phyloP scores from a whole-genome alignment of 2,797 vertebrate species.

The Manis crassicaudata region DNA sequence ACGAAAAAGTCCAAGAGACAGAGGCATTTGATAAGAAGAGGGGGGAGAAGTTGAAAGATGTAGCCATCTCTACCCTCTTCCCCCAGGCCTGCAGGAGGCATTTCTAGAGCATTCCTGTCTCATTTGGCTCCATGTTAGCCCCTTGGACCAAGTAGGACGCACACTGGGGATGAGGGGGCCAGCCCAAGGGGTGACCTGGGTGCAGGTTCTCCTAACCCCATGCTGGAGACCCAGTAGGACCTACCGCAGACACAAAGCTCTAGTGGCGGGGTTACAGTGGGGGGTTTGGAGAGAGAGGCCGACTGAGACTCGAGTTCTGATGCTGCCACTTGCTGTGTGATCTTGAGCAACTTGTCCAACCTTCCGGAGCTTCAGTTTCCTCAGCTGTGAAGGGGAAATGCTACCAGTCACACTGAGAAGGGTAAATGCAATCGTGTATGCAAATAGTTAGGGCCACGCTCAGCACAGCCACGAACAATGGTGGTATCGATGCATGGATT shows the following conservation, averaged over 20 bases:
- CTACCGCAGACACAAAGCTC: fast-evolving
- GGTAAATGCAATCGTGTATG: fast-evolving
- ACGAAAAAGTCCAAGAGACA: background rate
- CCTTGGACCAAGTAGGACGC: background rate
- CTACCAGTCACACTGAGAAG: fast-evolving
- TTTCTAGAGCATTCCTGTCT: background rate
- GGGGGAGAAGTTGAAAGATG: fast-evolving
- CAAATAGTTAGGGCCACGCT: fast-evolving
- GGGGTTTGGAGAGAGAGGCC: background rate
- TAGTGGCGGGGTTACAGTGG: fast-evolving
- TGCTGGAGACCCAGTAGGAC: background rate
- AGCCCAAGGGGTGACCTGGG: fast-evolving
- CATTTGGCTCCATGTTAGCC: background rate
- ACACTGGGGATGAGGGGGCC: too few relatives aligned
- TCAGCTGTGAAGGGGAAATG: fast-evolving
- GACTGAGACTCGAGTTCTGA: too few relatives aligned
- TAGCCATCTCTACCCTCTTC: background rate
- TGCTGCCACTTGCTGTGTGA: background rate
- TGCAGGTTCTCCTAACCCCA: fast-evolving
- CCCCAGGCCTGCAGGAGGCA: fast-evolving
- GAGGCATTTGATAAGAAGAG: background rate
- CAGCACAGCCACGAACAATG: fast-evolving
- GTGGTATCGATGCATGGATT: fast-evolving
- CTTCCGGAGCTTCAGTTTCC: fast-evolving
- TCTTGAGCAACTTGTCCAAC: too few relatives aligned